Evolutionary conservation across 37 sponge, comb jelly and placozoan species (phyloP).

Genomic region (Oopsacas minuta): DNA sequence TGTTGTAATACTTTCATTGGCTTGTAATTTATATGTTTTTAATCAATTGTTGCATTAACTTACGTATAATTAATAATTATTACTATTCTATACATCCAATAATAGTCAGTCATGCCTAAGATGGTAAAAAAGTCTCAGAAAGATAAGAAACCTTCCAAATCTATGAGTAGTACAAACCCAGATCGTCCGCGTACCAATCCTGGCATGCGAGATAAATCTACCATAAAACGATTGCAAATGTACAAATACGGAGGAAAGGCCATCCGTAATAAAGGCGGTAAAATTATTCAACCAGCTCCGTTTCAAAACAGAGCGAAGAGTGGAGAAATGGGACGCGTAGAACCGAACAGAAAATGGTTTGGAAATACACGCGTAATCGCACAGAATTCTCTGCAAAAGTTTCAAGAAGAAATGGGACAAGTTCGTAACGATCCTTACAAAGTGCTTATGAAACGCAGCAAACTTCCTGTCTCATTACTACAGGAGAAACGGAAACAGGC

Average conservation of each 20-base stretch:
- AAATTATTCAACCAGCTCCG: slow-evolving; percentile 70
- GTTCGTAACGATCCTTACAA: slow-evolving; percentile 83
- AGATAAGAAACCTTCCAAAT: slow-evolving; percentile 14
- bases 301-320: slow-evolving; percentile 59
- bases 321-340: slow-evolving; percentile 83
- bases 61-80: not conserved
- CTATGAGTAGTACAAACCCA: slow-evolving; percentile 21
- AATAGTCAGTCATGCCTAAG: not conserved
- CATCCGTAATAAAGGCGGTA: slow-evolving; percentile 59
- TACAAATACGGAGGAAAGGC: slow-evolving; percentile 78
- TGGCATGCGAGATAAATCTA: slow-evolving; percentile 67
- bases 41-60: not conserved
- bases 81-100: not conserved
- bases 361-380: slow-evolving; percentile 84
- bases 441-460: slow-evolving; percentile 82
- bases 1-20: not conserved
- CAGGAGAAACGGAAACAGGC: slow-evolving; percentile 75
- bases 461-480: slow-evolving; percentile 80
- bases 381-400: slow-evolving; percentile 82
- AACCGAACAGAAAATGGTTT: slow-evolving; percentile 97
- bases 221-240: slow-evolving; percentile 87
- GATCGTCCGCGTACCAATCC: slow-evolving; percentile 22
- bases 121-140: not conserved
- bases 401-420: slow-evolving; percentile 90
- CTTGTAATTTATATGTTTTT: not conserved